Conservation (phyloP, 1,140 invertebrate genomes). For the Gryon sp. region DNA sequence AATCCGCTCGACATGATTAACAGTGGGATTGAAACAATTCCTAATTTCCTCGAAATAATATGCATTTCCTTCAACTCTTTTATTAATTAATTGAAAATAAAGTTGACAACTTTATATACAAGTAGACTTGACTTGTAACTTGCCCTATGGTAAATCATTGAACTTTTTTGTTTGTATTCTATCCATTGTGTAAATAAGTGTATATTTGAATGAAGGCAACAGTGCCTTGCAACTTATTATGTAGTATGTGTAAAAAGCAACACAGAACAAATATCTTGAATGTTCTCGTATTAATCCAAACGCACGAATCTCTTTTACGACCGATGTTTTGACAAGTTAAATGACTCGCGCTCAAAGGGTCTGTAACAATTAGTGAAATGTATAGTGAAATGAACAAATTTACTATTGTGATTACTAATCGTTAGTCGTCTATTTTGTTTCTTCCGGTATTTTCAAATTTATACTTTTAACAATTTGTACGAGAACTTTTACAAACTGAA, state of each 20-base stretch:
- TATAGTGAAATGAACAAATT: constrained; percentile 33
- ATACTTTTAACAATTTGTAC: neutral
- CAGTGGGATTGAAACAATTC: too few relatives aligned
- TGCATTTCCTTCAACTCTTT: too few relatives aligned
- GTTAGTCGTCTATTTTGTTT: constrained; percentile 19
- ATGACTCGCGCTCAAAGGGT: neutral
- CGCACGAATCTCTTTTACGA: neutral
- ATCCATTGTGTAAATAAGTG: constrained; percentile 43
- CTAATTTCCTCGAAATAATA: too few relatives aligned
- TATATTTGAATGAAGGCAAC: constrained; percentile 51
- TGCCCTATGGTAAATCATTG: constrained; percentile 16
- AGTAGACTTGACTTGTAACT: constrained; percentile 6
- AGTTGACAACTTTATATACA: too few relatives aligned
- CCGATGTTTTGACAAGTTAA: neutral
- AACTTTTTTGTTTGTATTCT: constrained; percentile 35
- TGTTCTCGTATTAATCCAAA: constrained; percentile 3
- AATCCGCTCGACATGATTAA: too few relatives aligned
- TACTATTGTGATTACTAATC: constrained; percentile 25
- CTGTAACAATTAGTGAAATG: constrained; percentile 34
- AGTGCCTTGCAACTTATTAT: constrained; percentile 50
- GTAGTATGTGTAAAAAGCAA: constrained; percentile 38
- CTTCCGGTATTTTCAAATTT: neutral
- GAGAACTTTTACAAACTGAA: neutral
- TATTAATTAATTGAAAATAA: too few relatives aligned
- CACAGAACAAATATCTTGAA: constrained; percentile 12